Evolutionary conservation across 2,113 vertebrate species (phyloP), one percentile per base, ranked within the genome.

Genomic region (Eupsittula cactorum): DNA sequence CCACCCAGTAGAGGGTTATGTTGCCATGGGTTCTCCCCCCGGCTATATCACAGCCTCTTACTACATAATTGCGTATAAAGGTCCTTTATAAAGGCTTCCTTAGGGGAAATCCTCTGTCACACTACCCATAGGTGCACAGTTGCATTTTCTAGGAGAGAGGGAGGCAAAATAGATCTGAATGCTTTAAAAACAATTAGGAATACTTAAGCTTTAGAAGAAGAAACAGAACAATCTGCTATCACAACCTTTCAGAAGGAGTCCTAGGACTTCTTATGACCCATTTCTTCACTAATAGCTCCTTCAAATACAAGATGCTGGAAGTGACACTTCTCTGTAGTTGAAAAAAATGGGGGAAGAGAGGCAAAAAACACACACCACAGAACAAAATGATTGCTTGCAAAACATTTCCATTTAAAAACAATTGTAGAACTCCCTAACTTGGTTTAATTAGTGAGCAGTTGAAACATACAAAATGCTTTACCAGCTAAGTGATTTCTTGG

Each of bases 391-490:
- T 29, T 60, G 76, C 70, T 79, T 93, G 92, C 69, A 87, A 92
- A 93, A 94, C 6, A 6, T 59, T 87, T 97, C 85, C 90, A 94
- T 96, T 82, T 64, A 92, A 96, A 94, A 93, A 90, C 25, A 53
- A 95, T 13, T 24, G 42, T 95, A 96, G 65, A 29, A 62, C 90
- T 90, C 63, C 41, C 88, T 94, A 92, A 93, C 80, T 92, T 79
- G 52, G 49, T 95, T 93, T 96, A 85, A 97, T 90, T 91, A 68
- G 82, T 88, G 96, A 68, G 86, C 71, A 70, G 13, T 95, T 91
- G 88, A 96, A 97, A 96, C 81, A 93, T 96, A 96, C 50, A 91
- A 97, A 98, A 98, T 37, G 64, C 37, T 82, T 96, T 75, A 96
- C 64, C 82, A 97, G 92, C 76, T 95, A 94, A 94, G 95, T 27